Conservation (phyloP, 2,113 vertebrate species). For the Toxotes jaculatrix region DNA sequence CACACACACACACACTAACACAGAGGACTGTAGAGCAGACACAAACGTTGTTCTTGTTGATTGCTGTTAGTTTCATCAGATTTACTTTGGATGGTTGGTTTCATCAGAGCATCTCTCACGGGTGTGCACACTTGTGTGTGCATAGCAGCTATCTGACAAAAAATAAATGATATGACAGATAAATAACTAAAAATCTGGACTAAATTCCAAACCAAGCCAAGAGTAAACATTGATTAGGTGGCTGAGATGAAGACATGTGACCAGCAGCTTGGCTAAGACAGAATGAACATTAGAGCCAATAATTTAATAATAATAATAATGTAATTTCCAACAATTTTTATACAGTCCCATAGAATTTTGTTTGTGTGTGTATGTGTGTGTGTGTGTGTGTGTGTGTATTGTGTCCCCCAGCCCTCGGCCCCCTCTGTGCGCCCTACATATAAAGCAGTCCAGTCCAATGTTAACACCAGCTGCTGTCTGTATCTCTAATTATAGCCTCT, state of each 20-base stretch:
- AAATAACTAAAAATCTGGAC: constrained; percentile 4
- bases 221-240: constrained; percentile 29
- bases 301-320: too few relatives aligned
- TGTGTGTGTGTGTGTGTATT: constrained; percentile 10
- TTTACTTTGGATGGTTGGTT: constrained; percentile 50
- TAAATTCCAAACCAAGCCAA: not conserved
- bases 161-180: constrained; percentile 31
- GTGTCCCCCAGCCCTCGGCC: constrained; percentile 23
- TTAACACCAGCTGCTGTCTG: constrained; percentile 77
- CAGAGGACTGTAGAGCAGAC: constrained; percentile 8
- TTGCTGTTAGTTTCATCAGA: constrained; percentile 73
- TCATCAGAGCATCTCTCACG: constrained; percentile 54
- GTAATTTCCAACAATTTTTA: too few relatives aligned
- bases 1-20: not conserved
- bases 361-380: not conserved
- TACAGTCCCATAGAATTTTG: too few relatives aligned
- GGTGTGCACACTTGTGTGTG: not conserved
- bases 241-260: not conserved
- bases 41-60: constrained; percentile 44
- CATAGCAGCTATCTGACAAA: constrained; percentile 5
- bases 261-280: not conserved
- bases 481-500: constrained; percentile 77
- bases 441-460: constrained; percentile 59
- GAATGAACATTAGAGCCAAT: not conserved
- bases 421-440: constrained; percentile 66